Conservation (phyloP, 2,113 vertebrate species). For the Ailuropoda melanoleuca region DNA sequence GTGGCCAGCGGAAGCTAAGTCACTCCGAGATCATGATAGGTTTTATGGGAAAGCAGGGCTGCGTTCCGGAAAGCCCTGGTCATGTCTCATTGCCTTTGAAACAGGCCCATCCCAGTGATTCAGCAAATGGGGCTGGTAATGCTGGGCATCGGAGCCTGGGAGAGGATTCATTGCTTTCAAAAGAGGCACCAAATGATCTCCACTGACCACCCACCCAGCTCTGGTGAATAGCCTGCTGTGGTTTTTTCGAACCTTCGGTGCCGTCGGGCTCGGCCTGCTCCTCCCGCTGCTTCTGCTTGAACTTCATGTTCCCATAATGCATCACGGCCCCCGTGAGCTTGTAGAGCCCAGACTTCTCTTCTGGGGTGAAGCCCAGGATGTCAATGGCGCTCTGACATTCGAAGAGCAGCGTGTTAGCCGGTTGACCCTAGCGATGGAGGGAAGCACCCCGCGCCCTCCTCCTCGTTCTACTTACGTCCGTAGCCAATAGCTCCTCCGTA, state of each 20-base stretch:
- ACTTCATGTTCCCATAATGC: constrained; percentile 87
- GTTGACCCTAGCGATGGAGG: not conserved
- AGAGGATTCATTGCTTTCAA: not conserved
- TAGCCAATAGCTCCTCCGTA: constrained; percentile 85
- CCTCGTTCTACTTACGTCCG: constrained; percentile 79
- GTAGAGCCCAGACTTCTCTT: constrained; percentile 85
- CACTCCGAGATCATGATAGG: not conserved
- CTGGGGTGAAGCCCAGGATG: constrained; percentile 83
- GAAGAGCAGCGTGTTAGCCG: not conserved
- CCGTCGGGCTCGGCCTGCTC: constrained; percentile 87
- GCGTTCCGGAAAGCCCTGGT: not conserved
- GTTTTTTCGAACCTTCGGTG: constrained; percentile 80
- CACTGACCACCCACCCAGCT: fast-evolving
- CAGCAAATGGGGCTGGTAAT: not conserved
- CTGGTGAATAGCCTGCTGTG: fast-evolving
- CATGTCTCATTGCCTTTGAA: not conserved
- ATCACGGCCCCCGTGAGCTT: constrained; percentile 84
- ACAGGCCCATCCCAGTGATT: not conserved
- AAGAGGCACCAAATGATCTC: not conserved
- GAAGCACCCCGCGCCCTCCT: not conserved
- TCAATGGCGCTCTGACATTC: constrained; percentile 83
- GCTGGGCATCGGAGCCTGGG: not conserved
- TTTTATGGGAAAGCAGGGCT: not conserved
- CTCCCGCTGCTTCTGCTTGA: constrained; percentile 86
- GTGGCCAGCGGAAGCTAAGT: not conserved